Evolutionary conservation across 1,140 invertebrate species (phyloP).

Genomic region (Prorops nasuta): DNA sequence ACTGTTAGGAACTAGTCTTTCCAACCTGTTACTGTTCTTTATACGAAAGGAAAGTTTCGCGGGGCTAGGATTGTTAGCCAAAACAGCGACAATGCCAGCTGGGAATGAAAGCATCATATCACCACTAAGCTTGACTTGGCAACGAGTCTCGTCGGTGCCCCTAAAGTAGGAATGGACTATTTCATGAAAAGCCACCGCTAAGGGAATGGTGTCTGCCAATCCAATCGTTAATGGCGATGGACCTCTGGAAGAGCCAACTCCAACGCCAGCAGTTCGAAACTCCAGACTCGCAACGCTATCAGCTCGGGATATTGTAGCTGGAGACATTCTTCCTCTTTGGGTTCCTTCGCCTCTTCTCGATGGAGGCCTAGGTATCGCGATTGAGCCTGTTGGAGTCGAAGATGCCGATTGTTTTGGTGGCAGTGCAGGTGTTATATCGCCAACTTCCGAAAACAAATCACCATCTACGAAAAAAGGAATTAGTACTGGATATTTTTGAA

Average conservation of each 20-base stretch:
- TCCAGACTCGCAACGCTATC: constrained; percentile 78
- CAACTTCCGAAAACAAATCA: constrained; percentile 81
- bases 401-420: constrained; percentile 65
- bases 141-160: constrained; percentile 73
- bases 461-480: constrained; percentile 59
- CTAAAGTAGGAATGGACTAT: constrained; percentile 92
- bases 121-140: constrained; percentile 91
- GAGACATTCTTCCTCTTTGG: constrained; percentile 65
- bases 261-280: constrained; percentile 76
- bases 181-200: constrained; percentile 96
- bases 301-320: constrained; percentile 68
- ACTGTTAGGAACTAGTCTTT: constrained; percentile 86
- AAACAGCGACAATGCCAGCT: constrained; percentile 88
- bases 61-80: constrained; percentile 91
- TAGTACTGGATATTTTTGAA: neutral
- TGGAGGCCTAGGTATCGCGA: constrained; percentile 81
- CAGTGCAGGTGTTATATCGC: constrained; percentile 69
- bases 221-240: constrained; percentile 94
- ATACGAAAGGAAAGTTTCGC: constrained; percentile 86
- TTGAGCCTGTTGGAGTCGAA: constrained; percentile 70
- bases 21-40: constrained; percentile 79
- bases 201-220: constrained; percentile 90
- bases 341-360: constrained; percentile 72
- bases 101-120: constrained; percentile 98
- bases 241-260: constrained; percentile 83